These are phyloP conservation scores for Silurus aristotelis DNA, from an alignment of 2,797 vertebrate species.

Conservation along the genomic window DNA sequence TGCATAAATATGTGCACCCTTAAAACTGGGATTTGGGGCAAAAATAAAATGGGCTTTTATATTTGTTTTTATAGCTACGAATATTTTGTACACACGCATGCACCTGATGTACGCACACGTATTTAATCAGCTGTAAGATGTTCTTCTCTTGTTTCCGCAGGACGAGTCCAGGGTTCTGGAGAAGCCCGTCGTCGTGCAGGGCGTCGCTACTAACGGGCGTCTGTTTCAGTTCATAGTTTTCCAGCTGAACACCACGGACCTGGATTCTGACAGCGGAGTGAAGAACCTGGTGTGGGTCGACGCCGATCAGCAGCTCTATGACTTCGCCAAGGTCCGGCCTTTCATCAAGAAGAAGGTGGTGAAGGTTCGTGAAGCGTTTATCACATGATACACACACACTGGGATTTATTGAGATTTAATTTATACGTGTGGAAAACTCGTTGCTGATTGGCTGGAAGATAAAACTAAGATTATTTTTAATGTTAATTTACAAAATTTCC, in stretches of 20 bases:
- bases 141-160: constrained; percentile 59
- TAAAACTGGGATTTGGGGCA: too few relatives aligned
- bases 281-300: constrained; percentile 94
- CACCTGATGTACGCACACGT: too few relatives aligned
- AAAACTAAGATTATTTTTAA: neutral
- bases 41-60: neutral
- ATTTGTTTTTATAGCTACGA: neutral
- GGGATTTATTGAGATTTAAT: neutral
- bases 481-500: neutral
- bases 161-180: constrained; percentile 75
- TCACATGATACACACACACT: neutral
- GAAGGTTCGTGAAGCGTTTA: constrained; percentile 69
- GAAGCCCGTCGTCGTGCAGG: constrained; percentile 85
- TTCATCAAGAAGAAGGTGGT: constrained; percentile 81
- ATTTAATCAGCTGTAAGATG: too few relatives aligned
- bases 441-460: neutral
- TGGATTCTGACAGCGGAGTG: constrained; percentile 76
- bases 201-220: constrained; percentile 85
- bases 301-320: constrained; percentile 82
- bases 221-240: constrained; percentile 90
- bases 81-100: neutral
- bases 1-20: constrained; percentile 1
- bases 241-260: constrained; percentile 92
- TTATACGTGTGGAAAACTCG: neutral
- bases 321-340: constrained; percentile 79